Evolutionary conservation across 2,888 invertebrate genomes (phyloP), one percentile per base, ranked within the genome.

Genomic region (Leptopilina drosophilae): DNA sequence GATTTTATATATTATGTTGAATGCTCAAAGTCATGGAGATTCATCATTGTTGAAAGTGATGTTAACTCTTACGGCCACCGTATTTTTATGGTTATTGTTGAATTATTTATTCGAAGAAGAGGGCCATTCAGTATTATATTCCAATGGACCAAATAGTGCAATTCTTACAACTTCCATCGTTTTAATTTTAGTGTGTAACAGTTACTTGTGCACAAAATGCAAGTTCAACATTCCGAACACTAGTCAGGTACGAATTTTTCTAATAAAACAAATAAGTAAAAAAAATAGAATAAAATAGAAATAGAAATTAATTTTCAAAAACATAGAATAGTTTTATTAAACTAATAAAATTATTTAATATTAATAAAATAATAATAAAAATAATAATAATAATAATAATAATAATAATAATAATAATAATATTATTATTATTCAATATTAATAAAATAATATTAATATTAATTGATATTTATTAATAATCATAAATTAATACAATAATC

Each of bases 71-170:
- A 64, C 85, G 20, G 12, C 80, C 11, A 86, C 84, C 46, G 65
- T 84, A 64, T 26, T 83, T 56, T 64, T 85, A 53, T 87, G 86
- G 80, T 59, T 87, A 8, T 64, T 84, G 59, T 69, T 89, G 11
- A 87, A 85, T 85, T 83, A 83, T 77, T 33, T 87, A 26, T 87
- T 85, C 78, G 82, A 84, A 69, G 80, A 78, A 75, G 85, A 87
- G 64, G 78, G 69, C 5, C 79, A 81, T 65, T 80, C 80, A 12
- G 59, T 82, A 53, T 67, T 84, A 9, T 79, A 83, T 64, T 81
- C 80, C 1, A 80, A 53, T 11, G 82, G 83, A 26, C 65, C 77
- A 5, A 80, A 76, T n/a, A 76, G 81, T 56, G n/a, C 80, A 77
- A 3, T 78, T 26, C 80, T 87, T 62, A 76, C 81, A 3, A 26